phyloP scores from a whole-genome alignment of 2,113 vertebrate genomes.

The Platichthys stellatus region DNA sequence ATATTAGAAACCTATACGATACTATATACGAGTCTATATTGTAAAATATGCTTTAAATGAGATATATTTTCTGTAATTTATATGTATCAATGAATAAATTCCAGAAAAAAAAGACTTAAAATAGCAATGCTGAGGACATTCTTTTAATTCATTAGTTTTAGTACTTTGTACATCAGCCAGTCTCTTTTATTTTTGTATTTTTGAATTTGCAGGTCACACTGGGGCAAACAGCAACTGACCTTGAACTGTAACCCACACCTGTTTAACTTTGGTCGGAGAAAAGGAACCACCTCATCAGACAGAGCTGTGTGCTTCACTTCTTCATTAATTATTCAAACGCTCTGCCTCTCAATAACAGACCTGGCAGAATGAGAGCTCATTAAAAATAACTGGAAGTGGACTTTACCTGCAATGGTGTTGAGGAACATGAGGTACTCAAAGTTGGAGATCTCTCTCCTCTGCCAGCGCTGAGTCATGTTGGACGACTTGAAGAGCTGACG shows the following conservation, averaged over 20 bases:
- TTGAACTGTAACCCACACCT: neutral
- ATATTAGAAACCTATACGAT: too few relatives aligned
- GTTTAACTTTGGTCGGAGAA: constrained; percentile 6
- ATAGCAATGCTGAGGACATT: neutral
- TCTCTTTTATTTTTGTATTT: too few relatives aligned
- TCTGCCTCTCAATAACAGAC: neutral
- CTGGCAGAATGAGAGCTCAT: neutral
- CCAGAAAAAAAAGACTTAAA: neutral
- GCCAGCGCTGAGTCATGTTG: constrained; percentile 99
- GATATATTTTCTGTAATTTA: too few relatives aligned
- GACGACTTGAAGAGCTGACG: constrained; percentile 99
- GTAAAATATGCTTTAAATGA: too few relatives aligned
- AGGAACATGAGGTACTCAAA: constrained; percentile 99
- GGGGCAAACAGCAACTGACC: too few relatives aligned
- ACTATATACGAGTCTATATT: too few relatives aligned
- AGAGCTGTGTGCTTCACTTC: neutral
- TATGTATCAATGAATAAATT: neutral
- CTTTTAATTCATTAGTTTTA: too few relatives aligned
- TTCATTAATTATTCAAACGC: neutral
- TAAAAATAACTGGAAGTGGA: too few relatives aligned
- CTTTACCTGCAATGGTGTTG: constrained; percentile 98
- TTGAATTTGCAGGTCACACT: too few relatives aligned
- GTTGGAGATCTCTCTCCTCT: constrained; percentile 98
- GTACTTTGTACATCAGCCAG: too few relatives aligned
- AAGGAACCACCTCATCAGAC: neutral